Evolutionary conservation across 1,140 invertebrate genomes (phyloP), one percentile per base, ranked within the genome.

Genomic region (Aporrectodea caliginosa): DNA sequence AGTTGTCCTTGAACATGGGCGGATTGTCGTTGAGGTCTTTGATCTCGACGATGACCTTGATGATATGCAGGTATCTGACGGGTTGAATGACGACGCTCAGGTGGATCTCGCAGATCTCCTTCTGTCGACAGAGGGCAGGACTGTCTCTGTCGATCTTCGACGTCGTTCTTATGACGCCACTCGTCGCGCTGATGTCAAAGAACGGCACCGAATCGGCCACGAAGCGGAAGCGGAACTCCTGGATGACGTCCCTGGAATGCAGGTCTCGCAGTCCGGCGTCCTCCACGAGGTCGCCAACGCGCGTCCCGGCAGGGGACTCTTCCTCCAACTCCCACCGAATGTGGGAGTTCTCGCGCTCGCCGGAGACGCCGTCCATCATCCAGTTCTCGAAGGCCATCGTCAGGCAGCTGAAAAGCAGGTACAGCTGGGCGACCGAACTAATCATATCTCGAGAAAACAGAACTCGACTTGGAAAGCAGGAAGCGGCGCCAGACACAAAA

Each of bases 21-120:
- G 75, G 35, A 29, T 80, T 77, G 76, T 80, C 79, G 76, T 80
- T 80, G 16, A 78, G 22, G 76, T 80, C 79, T 29, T 35, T 43
- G 14, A 80, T 73, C 35, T 78, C 75, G 22, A 80, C 32, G 22
- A 68, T 35, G 16, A 78, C 58, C 1, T 31, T 69, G 27, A 78
- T 31, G 27, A 70, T 78, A 1, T 70, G 68, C 27, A 78, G 71
- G 33, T 78, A 78, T 29, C 73, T 30, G 6, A 68, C 43, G 2
- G 77, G 77, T 33, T 71, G 29, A 1, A 78, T 30, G 14, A 75
- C 79, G 1, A 80, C 35, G 29, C 78, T 75, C 29, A 80, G 34
- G n/a, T 32, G 16, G 27, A 80, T 32, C 22, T 73, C 75, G 69
- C 79, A 80, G 2, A 33, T 29, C 14, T 27, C 31, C 30, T 31